Percentiles rank a stretch among this genome's conserved stretches.
These are phyloP conservation scores for Nymphicus hollandicus DNA, from an alignment of 2,113 vertebrate genomes.

Conservation along the genomic window DNA sequence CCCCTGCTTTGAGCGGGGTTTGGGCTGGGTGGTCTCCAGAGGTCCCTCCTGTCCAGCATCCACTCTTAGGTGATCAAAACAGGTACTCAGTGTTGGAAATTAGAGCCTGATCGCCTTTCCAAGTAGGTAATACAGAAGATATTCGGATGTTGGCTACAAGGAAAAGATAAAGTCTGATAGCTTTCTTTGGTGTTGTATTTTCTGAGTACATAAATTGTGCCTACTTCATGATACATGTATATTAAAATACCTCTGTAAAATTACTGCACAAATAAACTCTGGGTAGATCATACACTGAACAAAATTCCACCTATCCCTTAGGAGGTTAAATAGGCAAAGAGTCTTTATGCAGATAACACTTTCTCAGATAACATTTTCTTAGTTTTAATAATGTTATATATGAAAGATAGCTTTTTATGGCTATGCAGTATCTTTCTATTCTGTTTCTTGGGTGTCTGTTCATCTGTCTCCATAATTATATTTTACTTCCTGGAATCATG, in stretches of 20 bases:
- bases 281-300: not conserved
- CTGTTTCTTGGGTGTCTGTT: constrained; percentile 56
- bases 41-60: not conserved
- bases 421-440: constrained; percentile 1
- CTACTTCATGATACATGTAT: not conserved
- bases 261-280: not conserved
- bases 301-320: not conserved
- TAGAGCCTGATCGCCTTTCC: not conserved
- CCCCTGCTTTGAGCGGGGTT: not conserved
- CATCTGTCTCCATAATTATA: constrained; percentile 63
- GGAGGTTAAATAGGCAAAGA: not conserved
- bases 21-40: not conserved
- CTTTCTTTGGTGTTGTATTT: not conserved
- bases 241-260: not conserved
- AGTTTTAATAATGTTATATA: constrained; percentile 44
- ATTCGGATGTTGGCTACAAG: not conserved
- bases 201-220: not conserved
- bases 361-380: constrained; percentile 41
- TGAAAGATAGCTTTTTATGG: constrained; percentile 58
- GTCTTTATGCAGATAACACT: not conserved
- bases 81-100: not conserved
- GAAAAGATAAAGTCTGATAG: not conserved
- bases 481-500: constrained; percentile 63
- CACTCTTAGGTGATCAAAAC: not conserved
- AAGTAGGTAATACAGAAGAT: not conserved